Conservation (phyloP, 1,140 invertebrate species). For the Apis laboriosa region DNA sequence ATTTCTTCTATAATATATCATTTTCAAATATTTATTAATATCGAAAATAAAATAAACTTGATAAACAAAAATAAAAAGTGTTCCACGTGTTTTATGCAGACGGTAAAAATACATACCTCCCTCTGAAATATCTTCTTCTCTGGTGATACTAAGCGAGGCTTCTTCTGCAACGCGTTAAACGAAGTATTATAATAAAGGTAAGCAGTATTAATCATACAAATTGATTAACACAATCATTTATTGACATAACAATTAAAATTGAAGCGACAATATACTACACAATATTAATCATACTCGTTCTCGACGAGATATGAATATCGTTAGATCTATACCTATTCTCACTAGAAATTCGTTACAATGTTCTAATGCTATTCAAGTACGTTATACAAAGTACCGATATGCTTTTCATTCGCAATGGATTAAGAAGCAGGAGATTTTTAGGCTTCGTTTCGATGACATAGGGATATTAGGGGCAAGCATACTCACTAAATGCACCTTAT, state of each 20-base stretch:
- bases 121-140: constrained; percentile 80
- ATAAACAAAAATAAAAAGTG: not conserved
- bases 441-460: not conserved
- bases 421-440: constrained; percentile 16
- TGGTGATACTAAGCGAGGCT: constrained; percentile 83
- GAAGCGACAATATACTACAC: not conserved
- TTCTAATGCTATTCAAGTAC: constrained; percentile 17
- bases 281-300: not conserved
- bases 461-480: constrained; percentile 26
- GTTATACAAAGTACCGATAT: constrained; percentile 68
- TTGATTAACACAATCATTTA: constrained; percentile 3
- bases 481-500: constrained; percentile 29
- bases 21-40: not conserved
- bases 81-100: too few relatives aligned
- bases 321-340: not conserved
- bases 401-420: constrained; percentile 72
- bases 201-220: not conserved
- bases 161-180: constrained; percentile 78
- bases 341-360: not conserved
- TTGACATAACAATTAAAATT: not conserved
- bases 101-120: constrained; percentile 72
- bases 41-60: not conserved
- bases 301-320: not conserved
- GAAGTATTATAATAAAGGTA: constrained; percentile 11
- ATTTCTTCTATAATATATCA: constrained; percentile 59